Percentiles rank a stretch among this genome's conserved stretches.
These are phyloP conservation scores for Neosilurus hyrtlii DNA, from an alignment of 2,797 vertebrate genomes.

Conservation along the genomic window DNA sequence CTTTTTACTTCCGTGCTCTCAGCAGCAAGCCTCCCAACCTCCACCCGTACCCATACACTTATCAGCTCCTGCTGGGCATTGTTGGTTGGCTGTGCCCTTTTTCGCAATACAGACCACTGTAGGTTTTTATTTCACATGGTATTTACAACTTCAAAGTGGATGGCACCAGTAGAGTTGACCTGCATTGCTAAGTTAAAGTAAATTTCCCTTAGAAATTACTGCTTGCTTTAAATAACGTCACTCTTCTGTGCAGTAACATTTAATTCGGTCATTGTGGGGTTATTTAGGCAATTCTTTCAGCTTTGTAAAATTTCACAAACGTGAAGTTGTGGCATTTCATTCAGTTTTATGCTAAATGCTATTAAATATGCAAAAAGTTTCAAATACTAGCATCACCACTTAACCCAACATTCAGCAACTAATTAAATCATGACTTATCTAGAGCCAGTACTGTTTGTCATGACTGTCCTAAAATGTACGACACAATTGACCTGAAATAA, in stretches of 20 bases:
- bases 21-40: conserved; percentile 34
- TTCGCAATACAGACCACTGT: conserved; percentile 52
- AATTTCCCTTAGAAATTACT: too few relatives aligned
- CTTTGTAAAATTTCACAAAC: neutral
- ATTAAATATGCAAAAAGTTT: neutral
- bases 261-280: neutral
- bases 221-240: neutral
- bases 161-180: neutral
- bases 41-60: conserved; percentile 26
- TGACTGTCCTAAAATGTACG: neutral
- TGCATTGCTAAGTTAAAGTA: neutral
- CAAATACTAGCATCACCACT: neutral
- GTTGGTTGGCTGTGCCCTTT: conserved; percentile 42
- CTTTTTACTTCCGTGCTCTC: conserved; percentile 62
- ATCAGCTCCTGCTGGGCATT: conserved; percentile 37
- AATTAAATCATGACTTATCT: neutral
- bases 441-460: neutral
- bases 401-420: neutral
- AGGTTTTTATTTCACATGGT: conserved; percentile 13
- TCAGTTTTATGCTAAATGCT: neutral
- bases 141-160: neutral
- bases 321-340: neutral
- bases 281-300: neutral
- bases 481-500: neutral
- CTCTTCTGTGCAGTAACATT: too few relatives aligned